Conservation (phyloP, 2,113 vertebrate species). For the Elephas maximus region DNA sequence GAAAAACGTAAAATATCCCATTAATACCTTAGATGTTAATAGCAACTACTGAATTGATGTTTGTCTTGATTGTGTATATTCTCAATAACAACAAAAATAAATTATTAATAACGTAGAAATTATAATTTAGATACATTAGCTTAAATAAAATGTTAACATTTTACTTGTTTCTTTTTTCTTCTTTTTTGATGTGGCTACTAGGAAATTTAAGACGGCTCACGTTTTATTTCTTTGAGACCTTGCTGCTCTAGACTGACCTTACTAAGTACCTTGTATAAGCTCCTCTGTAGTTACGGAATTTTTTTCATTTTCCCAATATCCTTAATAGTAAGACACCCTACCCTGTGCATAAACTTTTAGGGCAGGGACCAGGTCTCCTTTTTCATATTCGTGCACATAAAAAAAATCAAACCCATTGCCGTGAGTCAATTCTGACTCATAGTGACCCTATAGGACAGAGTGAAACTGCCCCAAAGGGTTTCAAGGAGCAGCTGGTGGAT, state of each 20-base stretch:
- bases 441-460: too few relatives aligned
- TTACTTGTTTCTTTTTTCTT: background rate
- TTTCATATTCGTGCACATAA: background rate
- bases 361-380: background rate
- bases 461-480: too few relatives aligned
- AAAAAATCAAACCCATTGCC: too few relatives aligned
- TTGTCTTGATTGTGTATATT: background rate
- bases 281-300: background rate
- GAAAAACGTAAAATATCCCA: background rate
- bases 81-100: background rate
- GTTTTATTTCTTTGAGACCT: conserved; percentile 35
- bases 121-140: background rate
- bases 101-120: background rate
- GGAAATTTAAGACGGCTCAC: background rate
- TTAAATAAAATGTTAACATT: background rate
- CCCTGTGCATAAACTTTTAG: background rate
- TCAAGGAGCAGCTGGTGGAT: too few relatives aligned
- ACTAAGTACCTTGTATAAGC: background rate
- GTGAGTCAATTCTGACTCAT: too few relatives aligned
- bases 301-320: background rate
- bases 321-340: background rate
- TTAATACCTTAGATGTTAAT: background rate
- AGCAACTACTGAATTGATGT: background rate
- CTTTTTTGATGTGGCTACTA: background rate
- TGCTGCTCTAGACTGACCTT: conserved; percentile 6